Evolutionary conservation across 2,797 vertebrate species (phyloP), one percentile per base, ranked within the genome.

Genomic region (Emydoidea blandingii): DNA sequence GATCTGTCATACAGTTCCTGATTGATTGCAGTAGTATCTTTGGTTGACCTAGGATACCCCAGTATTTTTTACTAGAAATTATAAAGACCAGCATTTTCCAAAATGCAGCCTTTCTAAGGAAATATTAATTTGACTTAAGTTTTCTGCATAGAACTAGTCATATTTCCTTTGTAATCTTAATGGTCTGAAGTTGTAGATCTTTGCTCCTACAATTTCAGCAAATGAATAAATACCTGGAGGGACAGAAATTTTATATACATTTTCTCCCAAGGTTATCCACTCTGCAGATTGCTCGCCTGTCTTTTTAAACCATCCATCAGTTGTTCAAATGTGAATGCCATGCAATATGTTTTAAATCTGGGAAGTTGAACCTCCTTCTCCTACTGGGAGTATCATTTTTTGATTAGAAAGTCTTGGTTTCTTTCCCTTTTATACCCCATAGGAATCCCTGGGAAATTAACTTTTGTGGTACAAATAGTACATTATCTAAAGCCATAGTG

Each of bases 311-410:
- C 47, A 54, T 96, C 89, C 82, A 76, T 94, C 95, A 97, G 65
- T 88, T 96, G 93, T 84, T 96, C 92, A 92, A 95, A 94, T 96
- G 94, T 94, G 96, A 96, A 90, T 96, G 95, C 78, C 89, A 19
- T 88, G 84, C 88, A 96, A 95, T 97, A 96, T 92, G 78, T 90
- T 97, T 96, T 94, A 82, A 96, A 87, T 96, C 92, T 97, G 93
- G 89, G 88, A 97, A 87, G 91, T 23, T 96, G 92, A 95, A 72
- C 72, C 94, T 96, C 92, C 83, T 96, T 95, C 87, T 94, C 68
- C 96, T 94, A 82, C 57, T 91, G 95, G 86, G 94, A 94, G 53
- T 90, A 94, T 94, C 94, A 82, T 93, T 92, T 96, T 96, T 96
- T 94, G 83, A 96, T 97, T 89, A 96, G 87, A 82, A 8, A 47